Evolutionary conservation across 2,888 invertebrate species (phyloP).

Genomic region (Drosophila basisetae): DNA sequence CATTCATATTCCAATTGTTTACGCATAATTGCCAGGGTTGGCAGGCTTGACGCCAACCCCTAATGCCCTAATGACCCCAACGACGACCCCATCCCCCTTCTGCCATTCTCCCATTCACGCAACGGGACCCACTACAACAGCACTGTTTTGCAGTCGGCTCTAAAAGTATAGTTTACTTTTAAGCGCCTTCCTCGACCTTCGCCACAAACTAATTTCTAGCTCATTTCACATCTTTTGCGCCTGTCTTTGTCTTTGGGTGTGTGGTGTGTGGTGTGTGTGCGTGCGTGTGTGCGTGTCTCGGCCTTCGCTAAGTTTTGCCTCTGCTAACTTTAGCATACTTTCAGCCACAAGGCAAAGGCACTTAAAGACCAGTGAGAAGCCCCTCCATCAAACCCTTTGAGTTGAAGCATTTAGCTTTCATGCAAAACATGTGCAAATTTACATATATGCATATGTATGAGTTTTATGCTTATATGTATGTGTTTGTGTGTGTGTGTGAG

Average conservation of each 20-base stretch:
- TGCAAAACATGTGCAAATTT: slow-evolving; percentile 51
- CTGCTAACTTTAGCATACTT: slow-evolving; percentile 69
- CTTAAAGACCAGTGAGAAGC: slow-evolving; percentile 51
- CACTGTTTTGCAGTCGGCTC: slow-evolving; percentile 27
- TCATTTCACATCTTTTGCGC: slow-evolving; percentile 61
- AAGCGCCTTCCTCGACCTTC: slow-evolving; percentile 59
- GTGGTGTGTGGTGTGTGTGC: not conserved
- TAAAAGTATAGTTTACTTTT: slow-evolving; percentile 34
- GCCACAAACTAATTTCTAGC: slow-evolving; percentile 75
- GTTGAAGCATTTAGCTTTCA: slow-evolving; percentile 62
- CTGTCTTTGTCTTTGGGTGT: not conserved
- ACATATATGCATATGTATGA: slow-evolving; percentile 23
- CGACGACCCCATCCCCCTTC: no score
- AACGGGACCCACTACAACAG: slow-evolving; percentile 8
- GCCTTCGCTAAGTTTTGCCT: slow-evolving; percentile 57
- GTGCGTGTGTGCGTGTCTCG: slow-evolving; percentile 15
- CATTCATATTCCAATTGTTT: slow-evolving; percentile 65
- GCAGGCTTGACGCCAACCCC: not conserved
- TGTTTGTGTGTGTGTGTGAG: slow-evolving; percentile 6
- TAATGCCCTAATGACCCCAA: not conserved
- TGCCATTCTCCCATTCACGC: not conserved
- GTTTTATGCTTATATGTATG: not conserved
- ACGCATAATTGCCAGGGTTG: slow-evolving; percentile 48
- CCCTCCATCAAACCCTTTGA: slow-evolving; percentile 34
- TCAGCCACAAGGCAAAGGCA: slow-evolving; percentile 45